phyloP scores from a whole-genome alignment of 2,888 invertebrate genomes.

The Laothoe populi region DNA sequence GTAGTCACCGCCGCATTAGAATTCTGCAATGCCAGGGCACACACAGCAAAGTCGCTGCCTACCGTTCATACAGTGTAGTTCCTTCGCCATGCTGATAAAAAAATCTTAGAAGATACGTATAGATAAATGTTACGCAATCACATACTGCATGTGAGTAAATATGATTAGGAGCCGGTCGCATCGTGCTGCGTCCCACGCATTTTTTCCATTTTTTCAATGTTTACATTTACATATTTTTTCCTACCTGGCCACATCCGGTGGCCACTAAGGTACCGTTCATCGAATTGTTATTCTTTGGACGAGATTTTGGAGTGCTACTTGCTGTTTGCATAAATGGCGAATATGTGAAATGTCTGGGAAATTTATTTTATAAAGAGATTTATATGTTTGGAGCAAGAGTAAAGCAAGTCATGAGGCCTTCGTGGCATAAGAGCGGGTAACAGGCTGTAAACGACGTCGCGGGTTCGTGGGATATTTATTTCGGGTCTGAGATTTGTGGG shows the following conservation, averaged over 20 bases:
- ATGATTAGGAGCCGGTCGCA: not conserved
- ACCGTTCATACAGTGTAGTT: no score
- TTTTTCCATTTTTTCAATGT: constrained; percentile 19
- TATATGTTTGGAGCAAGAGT: no score
- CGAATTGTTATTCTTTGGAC: constrained; percentile 20
- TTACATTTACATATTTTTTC: constrained; percentile 20
- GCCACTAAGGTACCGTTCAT: not conserved
- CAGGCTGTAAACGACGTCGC: no score
- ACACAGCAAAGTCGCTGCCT: no score
- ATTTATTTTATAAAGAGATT: not conserved
- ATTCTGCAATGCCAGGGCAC: no score
- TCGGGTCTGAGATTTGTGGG: no score
- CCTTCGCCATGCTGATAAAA: not conserved
- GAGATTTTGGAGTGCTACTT: not conserved
- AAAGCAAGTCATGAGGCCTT: no score
- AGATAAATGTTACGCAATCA: constrained; percentile 21
- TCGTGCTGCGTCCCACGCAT: not conserved
- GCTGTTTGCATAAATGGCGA: not conserved
- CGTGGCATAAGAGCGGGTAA: no score
- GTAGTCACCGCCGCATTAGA: no score
- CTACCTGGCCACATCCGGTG: constrained; percentile 13
- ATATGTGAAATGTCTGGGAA: not conserved
- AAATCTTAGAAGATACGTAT: not conserved
- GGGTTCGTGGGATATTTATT: no score
- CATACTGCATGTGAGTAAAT: constrained; percentile 17